Conservation (phyloP, 23 tunicate species). For the Halocynthia roretzi region DNA sequence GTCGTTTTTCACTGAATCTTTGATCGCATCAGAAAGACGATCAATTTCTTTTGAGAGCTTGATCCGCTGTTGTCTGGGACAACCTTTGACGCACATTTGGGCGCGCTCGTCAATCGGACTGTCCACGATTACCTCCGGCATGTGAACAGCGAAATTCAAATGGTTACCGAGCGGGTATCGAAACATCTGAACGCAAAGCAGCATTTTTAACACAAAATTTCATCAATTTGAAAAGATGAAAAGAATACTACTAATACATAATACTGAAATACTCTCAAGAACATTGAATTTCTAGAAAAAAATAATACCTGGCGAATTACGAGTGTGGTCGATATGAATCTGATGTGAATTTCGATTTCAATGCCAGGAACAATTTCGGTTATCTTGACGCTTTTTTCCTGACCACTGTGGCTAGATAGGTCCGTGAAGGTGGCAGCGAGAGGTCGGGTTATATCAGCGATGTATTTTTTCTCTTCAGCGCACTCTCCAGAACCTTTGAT, state of each 20-base stretch:
- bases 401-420: constrained; percentile 33
- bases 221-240: background rate
- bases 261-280: too few species aligned
- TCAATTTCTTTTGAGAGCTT: constrained; percentile 5
- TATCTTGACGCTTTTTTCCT: constrained; percentile 43
- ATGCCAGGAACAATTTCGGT: constrained; percentile 18
- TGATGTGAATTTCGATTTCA: constrained; percentile 50
- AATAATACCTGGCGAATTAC: constrained; percentile 55
- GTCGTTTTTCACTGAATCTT: background rate
- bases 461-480: constrained; percentile 43
- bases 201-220: too few species aligned
- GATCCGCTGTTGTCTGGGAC: constrained; percentile 42
- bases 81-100: constrained; percentile 76
- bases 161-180: constrained; percentile 31
- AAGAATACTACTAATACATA: background rate
- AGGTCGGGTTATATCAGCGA: constrained; percentile 23
- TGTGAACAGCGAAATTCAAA: constrained; percentile 66
- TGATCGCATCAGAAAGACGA: background rate
- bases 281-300: too few species aligned
- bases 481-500: constrained; percentile 56
- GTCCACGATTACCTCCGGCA: constrained; percentile 59
- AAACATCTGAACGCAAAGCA: too few species aligned
- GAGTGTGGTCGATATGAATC: constrained; percentile 67
- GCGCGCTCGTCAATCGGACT: constrained; percentile 26
- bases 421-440: constrained; percentile 64